Evolutionary conservation across 2,888 invertebrate species (phyloP).

Genomic region (Aplocera efformata): DNA sequence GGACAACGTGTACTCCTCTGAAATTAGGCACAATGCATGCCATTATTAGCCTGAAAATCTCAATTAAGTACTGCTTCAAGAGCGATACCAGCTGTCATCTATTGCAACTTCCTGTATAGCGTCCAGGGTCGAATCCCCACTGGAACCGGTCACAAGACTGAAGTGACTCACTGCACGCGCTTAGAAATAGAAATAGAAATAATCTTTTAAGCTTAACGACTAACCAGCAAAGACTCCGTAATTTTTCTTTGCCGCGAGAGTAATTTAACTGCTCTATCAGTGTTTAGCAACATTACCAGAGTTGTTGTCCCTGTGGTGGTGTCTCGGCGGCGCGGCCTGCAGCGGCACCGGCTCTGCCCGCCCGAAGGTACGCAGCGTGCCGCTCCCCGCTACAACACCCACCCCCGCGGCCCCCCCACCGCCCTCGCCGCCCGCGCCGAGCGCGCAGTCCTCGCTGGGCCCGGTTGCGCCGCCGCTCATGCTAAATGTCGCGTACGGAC

Average conservation of each 20-base stretch:
- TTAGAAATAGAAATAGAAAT: too few species aligned
- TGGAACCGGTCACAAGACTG: too few species aligned
- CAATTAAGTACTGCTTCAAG: too few species aligned
- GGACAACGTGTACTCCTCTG: conserved; percentile 82
- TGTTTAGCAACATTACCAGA: conserved; percentile 5
- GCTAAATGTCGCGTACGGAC: conserved; percentile 90
- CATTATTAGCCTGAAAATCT: too few species aligned
- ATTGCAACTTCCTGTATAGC: too few species aligned
- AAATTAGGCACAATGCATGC: too few species aligned
- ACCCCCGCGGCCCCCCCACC: conserved; percentile 52
- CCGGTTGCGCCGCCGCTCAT: conserved; percentile 60
- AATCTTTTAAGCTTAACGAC: too few species aligned
- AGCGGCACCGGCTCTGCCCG: conserved; percentile 79
- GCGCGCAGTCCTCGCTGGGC: conserved; percentile 23
- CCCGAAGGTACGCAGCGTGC: conserved; percentile 89
- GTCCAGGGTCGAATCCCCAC: too few species aligned
- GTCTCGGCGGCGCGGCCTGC: conserved; percentile 70
- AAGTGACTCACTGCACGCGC: too few species aligned
- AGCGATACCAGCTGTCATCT: too few species aligned
- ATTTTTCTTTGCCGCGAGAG: too few species aligned
- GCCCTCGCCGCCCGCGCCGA: conserved; percentile 49
- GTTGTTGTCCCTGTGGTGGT: conserved; percentile 34
- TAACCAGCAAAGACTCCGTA: too few species aligned
- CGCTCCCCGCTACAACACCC: conserved; percentile 58
- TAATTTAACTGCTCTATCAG: not conserved